Evolutionary conservation across 1,140 invertebrate species (phyloP), one percentile per base, ranked within the genome.

Genomic region (Gryon sp.): DNA sequence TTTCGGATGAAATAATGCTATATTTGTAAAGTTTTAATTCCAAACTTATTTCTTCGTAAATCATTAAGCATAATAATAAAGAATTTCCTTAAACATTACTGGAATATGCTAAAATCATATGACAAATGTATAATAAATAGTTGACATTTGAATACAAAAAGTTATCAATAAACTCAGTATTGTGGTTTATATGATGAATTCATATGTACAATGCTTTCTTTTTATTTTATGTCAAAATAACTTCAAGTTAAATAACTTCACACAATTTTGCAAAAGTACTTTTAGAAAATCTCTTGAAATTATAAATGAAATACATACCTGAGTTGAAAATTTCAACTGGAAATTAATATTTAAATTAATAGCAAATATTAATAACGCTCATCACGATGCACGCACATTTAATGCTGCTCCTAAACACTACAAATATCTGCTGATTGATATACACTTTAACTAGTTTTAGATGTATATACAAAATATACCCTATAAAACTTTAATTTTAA

Each of bases 301-400:
- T 30, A 57, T 57, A 52, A 73, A 65, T 50, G 52, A 41, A 34
- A 50, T n/a, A n/a, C n/a, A 57, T 34, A 73, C 69, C 59, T 63
- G 69, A 73, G 32, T 50, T 30, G 59, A 9, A 28, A n/a, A n/a
- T n/a, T n/a, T n/a, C n/a, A n/a, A n/a, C n/a, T 74, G 57, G 28
- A 38, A 62, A 68, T 62, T 76, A 76, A 76, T 69, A 62, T 76
- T 30, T 69, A 77, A 81, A 80, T 76, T 53, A 63, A 72, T 75
- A 75, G 78, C 78, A 84, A 82, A 84, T 79, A 83, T 82, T 82
- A 80, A 82, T 81, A 53, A 75, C 19, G 34, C 72, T 62, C 50
- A 32, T 79, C 52, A 76, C 76, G 77, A 76, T 76, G 75, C 73
- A 63, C 66, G 53, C 40, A 36, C 80, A 79, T 83, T 69, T 38